These are phyloP conservation scores for Atherinomorus stipes DNA, from an alignment of 2,113 vertebrate genomes.

Conservation along the genomic window DNA sequence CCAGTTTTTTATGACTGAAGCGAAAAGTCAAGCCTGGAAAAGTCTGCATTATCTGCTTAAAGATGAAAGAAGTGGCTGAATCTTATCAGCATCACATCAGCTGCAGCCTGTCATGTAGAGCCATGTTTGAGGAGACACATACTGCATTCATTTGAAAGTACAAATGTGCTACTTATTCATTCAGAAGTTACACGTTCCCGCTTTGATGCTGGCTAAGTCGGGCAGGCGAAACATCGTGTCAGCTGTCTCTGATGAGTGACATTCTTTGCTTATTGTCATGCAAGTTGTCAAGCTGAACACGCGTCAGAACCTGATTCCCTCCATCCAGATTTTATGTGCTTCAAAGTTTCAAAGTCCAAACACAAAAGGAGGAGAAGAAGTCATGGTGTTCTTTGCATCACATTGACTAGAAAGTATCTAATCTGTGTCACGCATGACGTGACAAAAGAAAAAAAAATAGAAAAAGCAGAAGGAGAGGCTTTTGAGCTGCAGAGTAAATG, in stretches of 20 bases:
- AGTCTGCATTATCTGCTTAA: too few relatives aligned
- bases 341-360: background rate
- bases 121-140: background rate
- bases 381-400: slow-evolving; percentile 34
- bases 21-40: background rate
- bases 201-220: background rate
- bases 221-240: slow-evolving; percentile 25
- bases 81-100: background rate
- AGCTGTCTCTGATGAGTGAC: slow-evolving; percentile 35
- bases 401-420: slow-evolving; percentile 43
- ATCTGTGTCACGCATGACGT: slow-evolving; percentile 43
- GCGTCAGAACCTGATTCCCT: slow-evolving; percentile 15
- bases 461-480: slow-evolving; percentile 39
- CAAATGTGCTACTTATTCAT: background rate
- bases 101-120: background rate
- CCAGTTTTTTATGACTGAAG: background rate
- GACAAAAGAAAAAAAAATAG: slow-evolving; percentile 43
- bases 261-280: slow-evolving; percentile 10
- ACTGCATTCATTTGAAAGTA: slow-evolving; percentile 10
- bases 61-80: too few relatives aligned
- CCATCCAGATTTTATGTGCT: slow-evolving; percentile 5
- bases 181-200: background rate
- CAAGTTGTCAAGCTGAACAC: slow-evolving; percentile 19
- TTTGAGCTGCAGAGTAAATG: slow-evolving; percentile 47
- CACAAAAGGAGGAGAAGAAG: background rate